Conservation (phyloP, 2,888 invertebrate species). For the Lycaena phlaeas region DNA sequence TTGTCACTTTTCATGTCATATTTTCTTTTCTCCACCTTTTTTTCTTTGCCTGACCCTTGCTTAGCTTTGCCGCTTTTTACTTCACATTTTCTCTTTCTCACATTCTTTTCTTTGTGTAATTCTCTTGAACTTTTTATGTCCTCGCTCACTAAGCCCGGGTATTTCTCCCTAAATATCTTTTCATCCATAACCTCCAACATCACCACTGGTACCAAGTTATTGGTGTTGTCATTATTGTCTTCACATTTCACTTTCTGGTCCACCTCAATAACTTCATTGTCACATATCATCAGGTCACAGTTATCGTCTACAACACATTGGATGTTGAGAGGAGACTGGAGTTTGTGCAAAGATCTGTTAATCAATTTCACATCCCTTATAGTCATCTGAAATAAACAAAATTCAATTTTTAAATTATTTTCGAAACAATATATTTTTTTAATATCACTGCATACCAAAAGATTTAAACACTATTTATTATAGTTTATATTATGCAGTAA, state of each 20-base stretch:
- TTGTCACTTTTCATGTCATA: conserved; percentile 14
- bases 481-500: too few species aligned
- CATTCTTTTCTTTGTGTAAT: conserved; percentile 27
- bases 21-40: conserved; percentile 21
- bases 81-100: conserved; percentile 17
- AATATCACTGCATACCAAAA: too few species aligned
- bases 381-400: conserved; percentile 33
- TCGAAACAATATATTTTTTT: too few species aligned
- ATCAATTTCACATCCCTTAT: conserved; percentile 39
- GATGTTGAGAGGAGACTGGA: conserved; percentile 29
- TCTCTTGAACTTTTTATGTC: conserved; percentile 41
- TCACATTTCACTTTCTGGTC: conserved; percentile 15
- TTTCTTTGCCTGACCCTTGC: conserved; percentile 21
- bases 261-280: conserved; percentile 25
- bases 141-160: conserved; percentile 34
- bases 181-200: conserved; percentile 8
- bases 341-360: conserved; percentile 26
- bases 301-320: conserved; percentile 32
- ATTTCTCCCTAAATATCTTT: conserved; percentile 42
- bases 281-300: conserved; percentile 27
- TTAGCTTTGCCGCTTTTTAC: conserved; percentile 18
- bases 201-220: conserved; percentile 8
- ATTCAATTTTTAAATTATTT: too few species aligned
- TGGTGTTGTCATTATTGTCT: conserved; percentile 11
- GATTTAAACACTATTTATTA: too few species aligned